These are phyloP conservation scores for Eidolon helvum DNA, from an alignment of 2,113 vertebrate genomes.

Conservation along the genomic window DNA sequence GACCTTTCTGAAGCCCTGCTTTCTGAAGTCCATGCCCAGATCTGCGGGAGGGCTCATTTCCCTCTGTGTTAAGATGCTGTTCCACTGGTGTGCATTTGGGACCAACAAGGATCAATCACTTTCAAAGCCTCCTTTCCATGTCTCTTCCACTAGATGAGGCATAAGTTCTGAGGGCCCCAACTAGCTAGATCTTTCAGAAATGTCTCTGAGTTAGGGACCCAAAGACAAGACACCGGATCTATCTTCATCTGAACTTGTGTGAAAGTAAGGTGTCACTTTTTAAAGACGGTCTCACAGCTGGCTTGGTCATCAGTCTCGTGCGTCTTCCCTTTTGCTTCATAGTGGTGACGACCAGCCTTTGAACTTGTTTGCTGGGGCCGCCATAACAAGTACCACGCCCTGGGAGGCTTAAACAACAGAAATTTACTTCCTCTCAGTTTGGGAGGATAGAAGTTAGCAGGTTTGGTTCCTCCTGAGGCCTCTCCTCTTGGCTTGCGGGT, in stretches of 20 bases:
- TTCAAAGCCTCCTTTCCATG: background rate
- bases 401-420: background rate
- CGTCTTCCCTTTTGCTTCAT: background rate
- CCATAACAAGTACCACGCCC: accelerated
- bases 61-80: accelerated
- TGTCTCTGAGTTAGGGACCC: background rate
- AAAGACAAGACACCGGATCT: background rate
- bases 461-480: background rate
- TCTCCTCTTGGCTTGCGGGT: background rate
- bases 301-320: background rate
- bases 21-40: background rate
- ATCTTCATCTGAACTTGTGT: background rate
- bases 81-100: background rate
- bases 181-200: background rate
- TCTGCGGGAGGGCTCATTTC: background rate
- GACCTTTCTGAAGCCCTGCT: background rate
- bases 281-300: background rate
- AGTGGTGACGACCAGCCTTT: background rate
- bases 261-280: background rate
- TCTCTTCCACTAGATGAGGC: background rate
- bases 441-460: accelerated
- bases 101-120: accelerated
- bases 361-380: background rate
- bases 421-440: background rate
- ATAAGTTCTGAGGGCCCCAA: background rate